Evolutionary conservation across 2,888 invertebrate genomes (phyloP), one percentile per base, ranked within the genome.

Genomic region (Synanthedon myopaeformis): DNA sequence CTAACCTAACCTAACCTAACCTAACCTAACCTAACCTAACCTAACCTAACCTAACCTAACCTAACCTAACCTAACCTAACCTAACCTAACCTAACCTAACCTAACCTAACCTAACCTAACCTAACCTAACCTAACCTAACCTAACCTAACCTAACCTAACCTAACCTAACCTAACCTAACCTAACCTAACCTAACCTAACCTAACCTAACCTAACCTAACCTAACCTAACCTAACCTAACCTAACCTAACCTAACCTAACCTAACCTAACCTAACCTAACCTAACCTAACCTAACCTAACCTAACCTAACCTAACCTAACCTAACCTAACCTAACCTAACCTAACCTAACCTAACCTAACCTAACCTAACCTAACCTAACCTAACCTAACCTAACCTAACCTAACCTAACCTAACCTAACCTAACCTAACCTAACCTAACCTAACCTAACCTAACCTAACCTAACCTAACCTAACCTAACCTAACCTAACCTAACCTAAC

Each of bases 31-130:
- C 57, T 55, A 54, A 57, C 56, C 58, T 57, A 54, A 54, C 54
- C 54, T 54, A 54, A 54, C 54, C 54, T 54, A 54, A 54, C 54
- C 54, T 54, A 54, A 54, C 54, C 54, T 54, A 54, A 54, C 54
- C 54, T 54, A 54, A 54, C 54, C 54, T 54, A 54, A 54, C 54
- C 54, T 54, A 54, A 54, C 54, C 54, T 54, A 54, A 54, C 54
- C 54, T 51, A 51, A 54, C 54, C 54, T 54, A 54, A 54, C 54
- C 54, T 54, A 54, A 54, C 54, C 54, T 54, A 54, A 54, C 54
- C 54, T 54, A 54, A 54, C 54, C 54, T 54, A 54, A 54, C 54
- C 54, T 54, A 54, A 54, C 54, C 54, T 54, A 54, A 54, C 54
- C 54, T 54, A 54, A 54, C 54, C 54, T 52, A 54, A 54, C 54